Evolutionary conservation across 2,113 vertebrate species (phyloP), one percentile per base, ranked within the genome.

Genomic region (Circaetus cinerascens): DNA sequence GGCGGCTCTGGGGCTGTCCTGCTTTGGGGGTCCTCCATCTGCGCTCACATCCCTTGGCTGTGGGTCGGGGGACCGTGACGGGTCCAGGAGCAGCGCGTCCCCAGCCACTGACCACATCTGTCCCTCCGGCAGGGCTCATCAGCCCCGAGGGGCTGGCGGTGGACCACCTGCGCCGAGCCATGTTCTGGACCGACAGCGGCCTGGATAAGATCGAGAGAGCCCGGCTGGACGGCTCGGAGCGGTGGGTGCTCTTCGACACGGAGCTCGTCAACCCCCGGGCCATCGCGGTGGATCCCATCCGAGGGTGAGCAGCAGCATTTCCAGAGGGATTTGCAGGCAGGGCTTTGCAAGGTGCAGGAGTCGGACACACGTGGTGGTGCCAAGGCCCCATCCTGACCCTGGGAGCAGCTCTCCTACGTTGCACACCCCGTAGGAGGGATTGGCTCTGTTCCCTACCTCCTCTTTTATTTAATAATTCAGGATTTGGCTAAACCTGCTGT

Each of bases 111-210:
- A 86, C 26, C 23, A 0, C 4, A 7, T 62, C 71, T 57, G 3
- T 88, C 78, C 59, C 55, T 53, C 60, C 7, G 25, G n/a, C 95
- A 99, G 99, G 98, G 45, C 98, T 99, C 38, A 98, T 99, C 81
- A 99, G 99, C 97, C 99, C 99, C 0, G 99, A 99, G 96, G 99
- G 99, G 50, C 97, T 99, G 73, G 98, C 99, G 1, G 98, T 99
- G 56, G 99, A 99, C 36, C 98, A 98, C 43, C 95, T 98, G 20
- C 98, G 98, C 5, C 97, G 99, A 93, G 98, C 96, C 67, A 96
- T 99, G 98, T 99, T 99, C 97, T 99, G 99, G 99, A 99, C 99
- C 0, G 99, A 99, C 97, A 99, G 99, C 0, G 98, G 98, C 13
- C 97, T 98, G 20, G 99, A 99, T 79, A 98, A 98, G 94, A 99